Conservation (phyloP, 2,888 invertebrate species). For the Tolmerus cingulatus region DNA sequence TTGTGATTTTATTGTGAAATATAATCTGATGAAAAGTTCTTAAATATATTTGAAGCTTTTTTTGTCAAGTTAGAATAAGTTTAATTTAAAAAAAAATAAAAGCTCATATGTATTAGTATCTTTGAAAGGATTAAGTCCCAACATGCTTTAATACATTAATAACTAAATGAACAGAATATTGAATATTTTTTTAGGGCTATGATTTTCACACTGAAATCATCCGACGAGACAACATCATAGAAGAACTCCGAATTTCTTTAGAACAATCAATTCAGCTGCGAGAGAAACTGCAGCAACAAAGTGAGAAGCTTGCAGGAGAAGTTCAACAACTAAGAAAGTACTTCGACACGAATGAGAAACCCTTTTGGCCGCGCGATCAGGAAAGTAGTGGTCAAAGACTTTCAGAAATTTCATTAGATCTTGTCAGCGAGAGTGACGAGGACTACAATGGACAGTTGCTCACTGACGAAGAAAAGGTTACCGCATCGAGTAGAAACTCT, state of each 20-base stretch:
- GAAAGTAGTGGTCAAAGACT: conserved; percentile 61
- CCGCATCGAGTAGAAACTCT: conserved; percentile 54
- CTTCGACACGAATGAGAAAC: conserved; percentile 60
- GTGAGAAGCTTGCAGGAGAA: conserved; percentile 70
- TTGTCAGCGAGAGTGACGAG: conserved; percentile 62
- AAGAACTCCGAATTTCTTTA: conserved; percentile 75
- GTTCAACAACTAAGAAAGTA: conserved; percentile 66
- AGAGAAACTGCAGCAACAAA: conserved; percentile 70
- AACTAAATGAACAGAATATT: not conserved
- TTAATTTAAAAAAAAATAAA: no score
- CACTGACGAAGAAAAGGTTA: conserved; percentile 58
- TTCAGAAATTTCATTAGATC: conserved; percentile 63
- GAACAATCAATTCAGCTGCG: conserved; percentile 72
- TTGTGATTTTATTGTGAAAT: no score
- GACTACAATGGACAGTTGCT: conserved; percentile 59
- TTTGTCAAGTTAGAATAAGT: no score
- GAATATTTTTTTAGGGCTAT: conserved; percentile 68
- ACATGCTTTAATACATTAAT: not conserved
- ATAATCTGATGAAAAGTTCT: not conserved
- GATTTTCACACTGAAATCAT: conserved; percentile 76
- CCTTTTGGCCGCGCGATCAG: conserved; percentile 55
- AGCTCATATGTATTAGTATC: no score
- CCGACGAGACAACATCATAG: conserved; percentile 75
- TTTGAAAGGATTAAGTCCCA: no score
- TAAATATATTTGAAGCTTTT: no score